Base-by-base conservation (phyloP, 2,888 invertebrate genomes). In the Willowsia nigromaculata region DNA sequence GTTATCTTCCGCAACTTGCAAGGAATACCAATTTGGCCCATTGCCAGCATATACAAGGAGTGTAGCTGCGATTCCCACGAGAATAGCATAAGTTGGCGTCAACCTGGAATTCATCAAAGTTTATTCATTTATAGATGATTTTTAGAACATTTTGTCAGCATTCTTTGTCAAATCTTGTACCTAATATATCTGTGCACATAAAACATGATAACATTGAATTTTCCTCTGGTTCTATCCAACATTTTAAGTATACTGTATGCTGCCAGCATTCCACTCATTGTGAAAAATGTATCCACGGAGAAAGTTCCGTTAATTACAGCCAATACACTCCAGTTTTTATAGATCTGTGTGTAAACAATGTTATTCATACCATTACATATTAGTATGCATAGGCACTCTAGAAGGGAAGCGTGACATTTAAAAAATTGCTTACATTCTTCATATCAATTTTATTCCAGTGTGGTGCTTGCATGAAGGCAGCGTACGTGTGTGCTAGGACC, bases 401-500 rank as follows among this genome's bases (percentile, higher is more conserved):
- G 3, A 5, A 3, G 11, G n/a, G 6, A 50, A n/a, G n/a, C n/a
- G n/a, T 2, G 3, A 59, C 27, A 5, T 25, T 25, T 18, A 13
- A 1, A 50, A 25, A 11, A 1, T 27, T 25, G 25, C 13, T 93
- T 93, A 96, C 96, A 95, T 95, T 95, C 74, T 95, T 95, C 82
- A 96, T 93, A 43, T 94, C 93, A 59, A 94, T 92, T 80, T 96
- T 95, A 93, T 96, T 96, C 86, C 95, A 95, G 92, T 95, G 47
- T 0, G 90, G 90, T 25, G 86, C 53, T 56, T 81, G 81, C 0
- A 68, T 95, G 6, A 96, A 94, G 78, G 96, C 95, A 90, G 96
- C 94, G 92, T 96, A 95, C 94, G 96, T 96, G 93, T 96, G 96
- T 5, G 95, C 96, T 11, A 96, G 93, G 91, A 96, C 95, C 87